Conservation (phyloP, 2,113 vertebrate genomes). For the Brachypodius melanocephalos region DNA sequence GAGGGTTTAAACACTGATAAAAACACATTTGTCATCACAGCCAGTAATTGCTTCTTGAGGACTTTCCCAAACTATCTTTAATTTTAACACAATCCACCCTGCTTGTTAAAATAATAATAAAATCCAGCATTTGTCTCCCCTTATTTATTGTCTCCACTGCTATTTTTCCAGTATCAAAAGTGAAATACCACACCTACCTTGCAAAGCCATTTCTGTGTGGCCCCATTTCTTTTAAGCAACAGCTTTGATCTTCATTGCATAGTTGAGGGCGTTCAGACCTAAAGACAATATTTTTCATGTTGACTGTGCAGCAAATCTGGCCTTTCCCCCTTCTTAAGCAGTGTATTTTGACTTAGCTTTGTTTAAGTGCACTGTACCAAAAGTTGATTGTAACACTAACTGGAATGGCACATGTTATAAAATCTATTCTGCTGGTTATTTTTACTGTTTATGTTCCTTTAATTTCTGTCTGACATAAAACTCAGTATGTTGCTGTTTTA, state of each 20-base stretch:
- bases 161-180: not conserved
- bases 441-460: conserved; percentile 14
- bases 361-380: not conserved
- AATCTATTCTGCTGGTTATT: not conserved
- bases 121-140: not conserved
- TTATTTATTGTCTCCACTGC: not conserved
- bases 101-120: not conserved
- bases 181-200: not conserved
- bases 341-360: not conserved
- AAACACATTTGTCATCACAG: not conserved
- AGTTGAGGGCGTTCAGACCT: not conserved
- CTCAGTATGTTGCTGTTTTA: conserved; percentile 44
- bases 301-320: not conserved
- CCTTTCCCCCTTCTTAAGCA: not conserved
- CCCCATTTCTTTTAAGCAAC: not conserved
- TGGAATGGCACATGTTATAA: not conserved
- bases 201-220: not conserved
- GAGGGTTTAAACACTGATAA: not conserved
- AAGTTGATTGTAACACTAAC: not conserved
- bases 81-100: not conserved
- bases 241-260: not conserved
- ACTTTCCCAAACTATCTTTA: not conserved
- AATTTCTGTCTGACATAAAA: conserved; percentile 44
- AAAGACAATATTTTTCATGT: not conserved
- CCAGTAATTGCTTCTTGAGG: not conserved